Conservation (phyloP, 35 echinoderm and acorn worm genomes). For the Apostichopus japonicus region DNA sequence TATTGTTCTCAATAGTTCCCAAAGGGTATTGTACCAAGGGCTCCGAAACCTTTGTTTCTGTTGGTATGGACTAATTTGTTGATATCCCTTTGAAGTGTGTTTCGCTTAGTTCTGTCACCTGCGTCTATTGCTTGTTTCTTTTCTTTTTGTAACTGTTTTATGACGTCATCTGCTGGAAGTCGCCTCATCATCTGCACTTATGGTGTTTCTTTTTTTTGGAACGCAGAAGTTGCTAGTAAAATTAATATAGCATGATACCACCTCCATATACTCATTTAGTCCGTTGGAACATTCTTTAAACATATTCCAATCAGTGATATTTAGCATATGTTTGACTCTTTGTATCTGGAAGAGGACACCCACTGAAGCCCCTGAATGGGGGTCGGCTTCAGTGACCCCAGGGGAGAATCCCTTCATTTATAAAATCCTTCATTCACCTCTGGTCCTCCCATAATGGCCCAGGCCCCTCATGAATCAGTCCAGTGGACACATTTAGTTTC, state of each 20-base stretch:
- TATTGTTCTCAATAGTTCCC: no score
- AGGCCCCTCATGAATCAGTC: no score
- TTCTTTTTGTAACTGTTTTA: conserved; percentile 18
- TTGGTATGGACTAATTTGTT: conserved; percentile 1
- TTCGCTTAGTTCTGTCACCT: conserved; percentile 12
- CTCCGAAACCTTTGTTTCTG: not conserved
- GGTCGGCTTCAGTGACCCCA: no score
- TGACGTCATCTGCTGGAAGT: conserved; percentile 18
- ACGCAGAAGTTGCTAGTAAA: not conserved
- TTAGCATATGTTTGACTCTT: no score
- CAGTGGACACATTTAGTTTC: no score
- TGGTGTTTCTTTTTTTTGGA: not conserved
- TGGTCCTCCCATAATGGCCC: no score
- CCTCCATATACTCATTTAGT: conserved; percentile 7
- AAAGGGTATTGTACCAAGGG: not conserved
- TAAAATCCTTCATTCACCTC: no score
- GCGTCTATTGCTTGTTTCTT: conserved; percentile 18
- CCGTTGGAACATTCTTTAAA: not conserved
- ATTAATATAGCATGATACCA: conserved; percentile 8
- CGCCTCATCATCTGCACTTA: no score
- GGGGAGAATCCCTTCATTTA: no score
- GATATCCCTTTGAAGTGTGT: not conserved
- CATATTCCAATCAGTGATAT: no score
- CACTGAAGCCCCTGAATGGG: no score
- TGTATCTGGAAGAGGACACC: no score